Evolutionary conservation across 1,140 invertebrate genomes (phyloP), one percentile per base, ranked within the genome.

Genomic region (Diabrotica virgifera): DNA sequence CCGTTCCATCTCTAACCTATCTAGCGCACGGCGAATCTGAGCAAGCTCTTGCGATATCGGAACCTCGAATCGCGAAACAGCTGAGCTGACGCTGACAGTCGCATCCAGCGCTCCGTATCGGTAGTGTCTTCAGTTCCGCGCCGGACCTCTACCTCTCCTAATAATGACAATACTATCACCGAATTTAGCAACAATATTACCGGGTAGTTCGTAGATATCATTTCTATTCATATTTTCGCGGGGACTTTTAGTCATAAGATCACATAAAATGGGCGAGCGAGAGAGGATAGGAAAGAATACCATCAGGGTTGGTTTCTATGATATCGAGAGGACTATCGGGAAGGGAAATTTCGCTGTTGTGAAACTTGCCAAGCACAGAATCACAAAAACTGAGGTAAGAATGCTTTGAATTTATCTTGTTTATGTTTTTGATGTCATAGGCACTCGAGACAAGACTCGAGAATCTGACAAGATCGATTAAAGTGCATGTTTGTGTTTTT

Each of bases 341-440:
- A 98, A 98, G 83, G 97, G 97, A 65, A 99, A 99, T 85, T 99
- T 98, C 85, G 96, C 97, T 64, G 93, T 98, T 76, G 97, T 99
- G 69, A 99, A 98, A 85, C 86, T 97, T 81, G 97, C 95, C 73
- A 91, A 92, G 80, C 97, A 99, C 85, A 88, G 94, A 79, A 93
- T 99, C 80, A 99, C 96, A 66, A 97, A 97, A 87, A 95, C 95
- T 76, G 95, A 99, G 93, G 96, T 98, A 85, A 24, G 24, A 24
- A 24, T 4, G 4, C 24, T 24, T 24, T 24, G 24, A 24, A 24
- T 24, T 24, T 24, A 24, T 24, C 24, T 24, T 24, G 24, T 24
- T 24, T 24, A 24, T 24, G 24, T 24, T 24, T 24, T 24, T 24
- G 24, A 24, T 24, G 24, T 24, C 24, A 24, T 24, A 24, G 4